Percentiles rank a stretch among this genome's conserved stretches.
Conservation (phyloP, 35 echinoderm and acorn worm species). For the Hemicentrotus pulcherrimus region DNA sequence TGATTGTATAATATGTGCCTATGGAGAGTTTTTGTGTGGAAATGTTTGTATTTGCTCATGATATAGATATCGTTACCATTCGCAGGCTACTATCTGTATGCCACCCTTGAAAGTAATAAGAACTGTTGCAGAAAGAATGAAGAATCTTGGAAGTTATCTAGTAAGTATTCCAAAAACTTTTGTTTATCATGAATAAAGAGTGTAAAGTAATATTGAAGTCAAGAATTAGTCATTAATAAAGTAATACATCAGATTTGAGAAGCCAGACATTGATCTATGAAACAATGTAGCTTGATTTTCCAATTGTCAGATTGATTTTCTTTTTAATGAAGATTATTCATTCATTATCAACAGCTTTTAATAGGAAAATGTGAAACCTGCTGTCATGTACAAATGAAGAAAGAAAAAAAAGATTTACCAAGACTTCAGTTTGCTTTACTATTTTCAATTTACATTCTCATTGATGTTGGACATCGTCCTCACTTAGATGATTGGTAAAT, state of each 20-base stretch:
- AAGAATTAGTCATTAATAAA: neutral
- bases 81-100: constrained; percentile 87
- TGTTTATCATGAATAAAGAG: neutral
- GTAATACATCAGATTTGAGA: neutral
- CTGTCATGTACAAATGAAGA: neutral
- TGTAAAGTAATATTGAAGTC: neutral
- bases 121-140: constrained; percentile 91
- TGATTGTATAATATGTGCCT: too few species aligned
- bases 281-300: neutral
- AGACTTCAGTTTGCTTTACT: too few species aligned
- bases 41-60: neutral
- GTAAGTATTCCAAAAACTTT: constrained; percentile 52
- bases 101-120: constrained; percentile 86
- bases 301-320: neutral
- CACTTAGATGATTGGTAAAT: too few species aligned
- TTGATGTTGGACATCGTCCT: too few species aligned
- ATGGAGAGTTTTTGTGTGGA: too few species aligned
- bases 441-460: too few species aligned
- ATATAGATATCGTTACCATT: neutral
- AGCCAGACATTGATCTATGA: neutral
- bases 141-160: constrained; percentile 92
- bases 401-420: too few species aligned
- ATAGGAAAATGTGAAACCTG: neutral
- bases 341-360: neutral
- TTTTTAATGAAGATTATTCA: neutral